phyloP scores from a whole-genome alignment of 37 sponge, comb jelly and placozoan genomes.

The Oopsacas minuta region DNA sequence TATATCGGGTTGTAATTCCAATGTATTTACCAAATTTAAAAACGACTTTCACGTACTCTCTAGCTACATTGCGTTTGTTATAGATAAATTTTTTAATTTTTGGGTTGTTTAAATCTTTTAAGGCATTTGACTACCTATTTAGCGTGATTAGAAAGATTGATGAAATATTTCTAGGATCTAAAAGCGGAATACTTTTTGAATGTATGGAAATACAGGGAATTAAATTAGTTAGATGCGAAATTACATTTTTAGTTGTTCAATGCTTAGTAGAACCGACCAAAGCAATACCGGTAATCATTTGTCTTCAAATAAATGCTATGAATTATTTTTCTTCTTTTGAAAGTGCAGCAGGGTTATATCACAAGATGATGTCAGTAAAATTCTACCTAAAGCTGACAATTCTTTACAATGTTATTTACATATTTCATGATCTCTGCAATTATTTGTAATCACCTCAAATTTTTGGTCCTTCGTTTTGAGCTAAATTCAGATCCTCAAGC shows the following conservation, averaged over 20 bases:
- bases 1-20: neutral
- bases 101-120: neutral
- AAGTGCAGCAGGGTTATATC: neutral
- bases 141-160: neutral
- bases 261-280: neutral
- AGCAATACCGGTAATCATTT: neutral
- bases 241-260: neutral
- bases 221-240: neutral
- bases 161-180: neutral
- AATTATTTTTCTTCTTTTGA: neutral
- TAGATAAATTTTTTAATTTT: neutral
- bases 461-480: neutral
- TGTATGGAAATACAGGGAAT: neutral
- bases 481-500: neutral
- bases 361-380: neutral
- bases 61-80: neutral
- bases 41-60: neutral
- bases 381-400: neutral
- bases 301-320: neutral
- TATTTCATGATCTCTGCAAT: neutral
- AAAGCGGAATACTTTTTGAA: neutral
- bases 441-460: neutral
- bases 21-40: neutral
- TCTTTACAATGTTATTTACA: neutral
- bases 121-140: neutral